Conservation (phyloP, 30 jellyfish, hydroid and myxozoan genomes). For the Catostylus mosaicus region DNA sequence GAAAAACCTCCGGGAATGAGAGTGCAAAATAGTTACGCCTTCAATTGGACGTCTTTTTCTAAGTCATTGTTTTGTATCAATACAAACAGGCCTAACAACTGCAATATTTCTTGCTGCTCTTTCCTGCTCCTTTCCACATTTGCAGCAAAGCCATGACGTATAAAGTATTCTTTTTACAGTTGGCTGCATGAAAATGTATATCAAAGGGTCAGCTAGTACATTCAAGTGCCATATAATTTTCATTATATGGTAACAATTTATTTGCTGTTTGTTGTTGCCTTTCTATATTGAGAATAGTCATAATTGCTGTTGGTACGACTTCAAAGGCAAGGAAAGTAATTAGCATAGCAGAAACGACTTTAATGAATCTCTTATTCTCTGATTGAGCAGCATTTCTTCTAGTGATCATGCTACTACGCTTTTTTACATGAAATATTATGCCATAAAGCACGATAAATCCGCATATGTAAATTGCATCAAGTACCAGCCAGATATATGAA, state of each 20-base stretch:
- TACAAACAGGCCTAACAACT: no score
- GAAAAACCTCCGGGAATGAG: no score
- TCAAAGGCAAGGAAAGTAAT: constrained; percentile 6
- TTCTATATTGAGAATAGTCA: background rate
- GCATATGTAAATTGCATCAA: constrained; percentile 4
- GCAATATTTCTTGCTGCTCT: no score
- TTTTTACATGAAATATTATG: background rate
- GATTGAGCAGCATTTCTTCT: background rate
- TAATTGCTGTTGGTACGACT: constrained; percentile 3
- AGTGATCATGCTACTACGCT: background rate
- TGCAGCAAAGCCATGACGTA: no score
- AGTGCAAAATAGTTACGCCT: no score
- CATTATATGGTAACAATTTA: background rate
- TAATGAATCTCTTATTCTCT: constrained; percentile 3
- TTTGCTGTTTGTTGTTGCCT: background rate
- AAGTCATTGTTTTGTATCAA: no score
- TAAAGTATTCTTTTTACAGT: background rate
- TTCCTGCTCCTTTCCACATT: no score
- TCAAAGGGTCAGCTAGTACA: constrained; percentile 26
- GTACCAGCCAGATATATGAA: constrained; percentile 17
- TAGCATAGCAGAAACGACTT: constrained; percentile 9
- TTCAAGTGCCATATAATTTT: constrained; percentile 25
- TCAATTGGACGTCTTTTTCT: no score
- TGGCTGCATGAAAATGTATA: constrained; percentile 36
- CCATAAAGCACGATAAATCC: background rate